Evolutionary conservation across 2,888 invertebrate species (phyloP).

Genomic region (Blera fallax): DNA sequence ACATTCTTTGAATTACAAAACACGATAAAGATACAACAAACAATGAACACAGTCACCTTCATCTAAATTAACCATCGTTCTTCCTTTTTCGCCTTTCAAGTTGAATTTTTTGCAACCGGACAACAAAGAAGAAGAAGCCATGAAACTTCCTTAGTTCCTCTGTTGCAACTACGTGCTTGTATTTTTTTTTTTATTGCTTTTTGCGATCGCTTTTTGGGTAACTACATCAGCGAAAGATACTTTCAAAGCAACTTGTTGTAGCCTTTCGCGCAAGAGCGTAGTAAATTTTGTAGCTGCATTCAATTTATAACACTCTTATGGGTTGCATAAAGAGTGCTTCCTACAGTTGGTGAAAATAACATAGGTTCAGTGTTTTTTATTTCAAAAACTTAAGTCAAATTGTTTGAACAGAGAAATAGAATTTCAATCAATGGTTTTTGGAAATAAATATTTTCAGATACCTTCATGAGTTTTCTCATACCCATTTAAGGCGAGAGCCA

Average conservation of each 20-base stretch:
- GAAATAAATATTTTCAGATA: no score
- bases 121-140: conserved; percentile 39
- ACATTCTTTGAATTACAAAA: conserved; percentile 2
- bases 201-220: neutral
- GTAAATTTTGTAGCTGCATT: neutral
- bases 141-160: conserved; percentile 26
- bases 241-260: neutral
- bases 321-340: neutral
- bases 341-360: neutral
- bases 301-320: neutral
- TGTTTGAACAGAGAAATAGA: no score
- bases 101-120: neutral
- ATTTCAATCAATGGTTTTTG: no score
- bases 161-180: neutral
- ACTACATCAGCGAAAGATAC: neutral
- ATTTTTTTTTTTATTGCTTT: neutral
- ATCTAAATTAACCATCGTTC: conserved; percentile 6
- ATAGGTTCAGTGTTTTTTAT: neutral
- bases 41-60: conserved; percentile 20
- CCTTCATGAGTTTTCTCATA: no score
- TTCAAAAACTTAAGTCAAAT: neutral
- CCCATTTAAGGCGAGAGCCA: no score
- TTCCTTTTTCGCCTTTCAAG: conserved; percentile 6
- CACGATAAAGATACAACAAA: neutral
- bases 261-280: neutral